phyloP scores from a whole-genome alignment of 2,113 vertebrate species.

The Zonotrichia leucophrys region DNA sequence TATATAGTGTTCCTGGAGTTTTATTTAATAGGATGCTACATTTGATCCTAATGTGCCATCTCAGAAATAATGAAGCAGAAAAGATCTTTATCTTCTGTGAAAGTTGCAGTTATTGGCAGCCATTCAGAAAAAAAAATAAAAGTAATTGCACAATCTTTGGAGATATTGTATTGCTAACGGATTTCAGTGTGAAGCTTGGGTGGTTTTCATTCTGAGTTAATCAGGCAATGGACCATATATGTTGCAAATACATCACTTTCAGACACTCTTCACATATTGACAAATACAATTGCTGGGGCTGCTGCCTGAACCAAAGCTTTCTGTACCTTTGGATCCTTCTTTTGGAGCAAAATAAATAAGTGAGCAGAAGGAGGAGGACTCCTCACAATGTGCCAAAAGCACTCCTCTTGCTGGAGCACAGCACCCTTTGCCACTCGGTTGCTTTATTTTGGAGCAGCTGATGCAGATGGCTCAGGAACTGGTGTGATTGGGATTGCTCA shows the following conservation, averaged over 20 bases:
- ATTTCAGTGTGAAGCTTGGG: conserved; percentile 59
- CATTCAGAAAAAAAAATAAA: conserved; percentile 68
- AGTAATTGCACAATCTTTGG: conserved; percentile 73
- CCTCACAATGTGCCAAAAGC: conserved; percentile 5
- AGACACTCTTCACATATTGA: conserved; percentile 53
- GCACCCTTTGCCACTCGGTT: neutral
- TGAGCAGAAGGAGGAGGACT: neutral
- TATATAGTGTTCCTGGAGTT: conserved; percentile 70
- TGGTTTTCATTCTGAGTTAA: conserved; percentile 73
- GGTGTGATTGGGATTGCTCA: neutral
- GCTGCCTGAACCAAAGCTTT: conserved; percentile 8
- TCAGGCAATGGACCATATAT: conserved; percentile 66
- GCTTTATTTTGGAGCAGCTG: conserved; percentile 9
- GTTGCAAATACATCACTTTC: conserved; percentile 62
- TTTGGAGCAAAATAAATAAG: neutral
- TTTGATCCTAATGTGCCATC: conserved; percentile 76
- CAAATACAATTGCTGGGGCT: conserved; percentile 55
- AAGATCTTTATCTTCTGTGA: conserved; percentile 76
- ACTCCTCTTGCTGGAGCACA: neutral
- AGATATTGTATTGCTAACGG: conserved; percentile 69
- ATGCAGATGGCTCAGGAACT: conserved; percentile 36
- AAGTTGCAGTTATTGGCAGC: conserved; percentile 75
- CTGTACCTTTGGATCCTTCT: neutral
- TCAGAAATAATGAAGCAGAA: conserved; percentile 77
- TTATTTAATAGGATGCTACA: conserved; percentile 73